phyloP scores from a whole-genome alignment of 2,888 invertebrate genomes.

The Drosophila ustulata region DNA sequence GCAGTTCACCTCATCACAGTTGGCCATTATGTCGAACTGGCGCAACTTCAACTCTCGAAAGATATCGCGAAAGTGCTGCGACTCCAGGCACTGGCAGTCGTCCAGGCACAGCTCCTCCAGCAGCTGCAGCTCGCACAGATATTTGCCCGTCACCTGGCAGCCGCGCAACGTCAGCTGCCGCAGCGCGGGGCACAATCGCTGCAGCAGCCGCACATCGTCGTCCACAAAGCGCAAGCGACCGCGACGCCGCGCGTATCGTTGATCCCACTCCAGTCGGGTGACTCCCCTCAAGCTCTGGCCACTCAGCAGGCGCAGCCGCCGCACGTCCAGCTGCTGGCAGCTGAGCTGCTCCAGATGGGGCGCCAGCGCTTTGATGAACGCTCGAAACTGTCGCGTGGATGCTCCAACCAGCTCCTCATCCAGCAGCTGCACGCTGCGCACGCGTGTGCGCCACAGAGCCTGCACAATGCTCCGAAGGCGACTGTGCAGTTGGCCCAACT shows the following conservation, averaged over 20 bases:
- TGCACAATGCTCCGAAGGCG: constrained; percentile 67
- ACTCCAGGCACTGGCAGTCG: constrained; percentile 74
- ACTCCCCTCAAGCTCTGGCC: constrained; percentile 47
- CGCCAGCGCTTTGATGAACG: constrained; percentile 59
- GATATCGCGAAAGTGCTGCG: constrained; percentile 71
- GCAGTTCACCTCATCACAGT: constrained; percentile 80
- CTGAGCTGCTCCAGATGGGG: constrained; percentile 63
- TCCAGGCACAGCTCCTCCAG: constrained; percentile 66
- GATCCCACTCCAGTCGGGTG: constrained; percentile 60
- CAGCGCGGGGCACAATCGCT: constrained; percentile 66
- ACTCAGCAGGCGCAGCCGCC: constrained; percentile 58
- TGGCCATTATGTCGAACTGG: constrained; percentile 79
- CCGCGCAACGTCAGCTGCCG: constrained; percentile 61
- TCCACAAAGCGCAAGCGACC: constrained; percentile 68
- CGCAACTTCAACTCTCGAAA: constrained; percentile 66
- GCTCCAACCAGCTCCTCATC: constrained; percentile 54
- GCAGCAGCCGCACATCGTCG: constrained; percentile 71
- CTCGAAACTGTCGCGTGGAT: constrained; percentile 48
- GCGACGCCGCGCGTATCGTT: constrained; percentile 26
- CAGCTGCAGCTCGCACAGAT: constrained; percentile 60
- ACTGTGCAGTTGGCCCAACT: constrained; percentile 64
- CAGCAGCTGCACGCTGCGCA: constrained; percentile 55
- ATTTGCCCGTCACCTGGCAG: constrained; percentile 72
- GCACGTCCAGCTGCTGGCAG: constrained; percentile 63
- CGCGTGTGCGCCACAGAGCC: constrained; percentile 68